Conservation (phyloP, 1,140 invertebrate genomes). For the Leptinotarsa defecta region DNA sequence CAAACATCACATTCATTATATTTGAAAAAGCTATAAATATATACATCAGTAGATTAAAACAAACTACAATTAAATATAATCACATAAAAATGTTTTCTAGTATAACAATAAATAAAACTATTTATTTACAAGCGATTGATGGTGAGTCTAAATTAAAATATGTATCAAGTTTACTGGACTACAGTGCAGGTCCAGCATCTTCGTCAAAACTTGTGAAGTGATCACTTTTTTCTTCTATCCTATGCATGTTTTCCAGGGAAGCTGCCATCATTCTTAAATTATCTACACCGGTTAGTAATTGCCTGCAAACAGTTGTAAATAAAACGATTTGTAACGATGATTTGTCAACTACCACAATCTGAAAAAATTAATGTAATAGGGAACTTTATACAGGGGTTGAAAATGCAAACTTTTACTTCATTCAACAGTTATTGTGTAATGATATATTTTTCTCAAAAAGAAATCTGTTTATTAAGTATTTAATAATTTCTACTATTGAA, state of each 20-base stretch:
- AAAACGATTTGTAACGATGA: too few relatives aligned
- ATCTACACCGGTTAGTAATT: conserved; percentile 68
- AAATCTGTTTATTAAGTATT: too few relatives aligned
- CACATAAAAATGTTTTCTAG: conserved; percentile 25
- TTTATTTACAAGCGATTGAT: conserved; percentile 24
- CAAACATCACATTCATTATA: conserved; percentile 13
- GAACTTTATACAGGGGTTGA: too few relatives aligned
- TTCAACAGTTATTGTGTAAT: too few relatives aligned
- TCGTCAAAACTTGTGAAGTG: conserved; percentile 61
- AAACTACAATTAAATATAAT: conserved; percentile 25
- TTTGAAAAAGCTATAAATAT: conserved; percentile 19
- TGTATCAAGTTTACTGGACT: conserved; percentile 20
- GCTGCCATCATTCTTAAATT: conserved; percentile 68
- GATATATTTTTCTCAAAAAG: too few relatives aligned
- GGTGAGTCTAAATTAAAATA: conserved; percentile 8
- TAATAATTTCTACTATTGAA: too few relatives aligned
- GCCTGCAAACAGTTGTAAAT: conserved; percentile 53
- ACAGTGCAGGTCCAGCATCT: conserved; percentile 60
- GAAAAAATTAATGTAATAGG: too few relatives aligned
- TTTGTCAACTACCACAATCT: too few relatives aligned
- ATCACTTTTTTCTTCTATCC: conserved; percentile 62
- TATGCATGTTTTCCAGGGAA: conserved; percentile 62
- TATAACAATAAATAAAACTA: conserved; percentile 32
- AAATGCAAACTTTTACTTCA: too few relatives aligned
- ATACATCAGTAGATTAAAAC: conserved; percentile 7